Conservation (phyloP, 2,797 vertebrate species). For the Adrianichthys oophorus region DNA sequence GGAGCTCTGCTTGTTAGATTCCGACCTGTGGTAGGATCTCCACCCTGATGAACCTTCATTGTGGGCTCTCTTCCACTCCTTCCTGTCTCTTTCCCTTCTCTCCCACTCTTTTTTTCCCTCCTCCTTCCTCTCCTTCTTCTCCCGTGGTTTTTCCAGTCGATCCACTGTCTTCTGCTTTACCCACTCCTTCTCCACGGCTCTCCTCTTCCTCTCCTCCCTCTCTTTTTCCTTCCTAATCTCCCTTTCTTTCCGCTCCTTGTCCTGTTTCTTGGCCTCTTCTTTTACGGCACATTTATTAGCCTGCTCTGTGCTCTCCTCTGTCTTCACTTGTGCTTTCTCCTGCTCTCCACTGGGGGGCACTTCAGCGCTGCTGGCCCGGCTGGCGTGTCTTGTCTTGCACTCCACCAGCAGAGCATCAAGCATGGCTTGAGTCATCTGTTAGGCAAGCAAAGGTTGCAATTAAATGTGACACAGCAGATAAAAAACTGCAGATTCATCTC, state of each 20-base stretch:
- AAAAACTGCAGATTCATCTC: neutral
- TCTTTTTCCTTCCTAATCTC: constrained; percentile 7
- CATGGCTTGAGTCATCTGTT: constrained; percentile 58
- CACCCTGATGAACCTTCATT: constrained; percentile 9
- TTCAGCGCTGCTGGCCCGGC: neutral
- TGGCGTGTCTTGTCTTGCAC: constrained; percentile 27
- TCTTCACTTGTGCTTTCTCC: neutral
- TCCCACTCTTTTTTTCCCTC: constrained; percentile 33
- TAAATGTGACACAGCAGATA: neutral
- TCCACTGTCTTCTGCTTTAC: constrained; percentile 18
- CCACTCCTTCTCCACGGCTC: constrained; percentile 31
- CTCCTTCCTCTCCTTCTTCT: constrained; percentile 36
- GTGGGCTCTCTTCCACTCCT: constrained; percentile 43
- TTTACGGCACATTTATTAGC: neutral
- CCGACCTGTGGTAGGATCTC: constrained; percentile 17
- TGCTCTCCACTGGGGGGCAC: neutral
- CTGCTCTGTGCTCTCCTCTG: neutral
- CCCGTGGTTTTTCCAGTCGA: constrained; percentile 16
- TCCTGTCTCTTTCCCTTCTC: constrained; percentile 31
- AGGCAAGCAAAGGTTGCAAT: neutral
- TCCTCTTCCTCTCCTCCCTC: constrained; percentile 18
- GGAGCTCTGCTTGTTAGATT: constrained; percentile 25
- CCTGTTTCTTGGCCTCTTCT: constrained; percentile 15
- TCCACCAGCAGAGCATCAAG: constrained; percentile 49
- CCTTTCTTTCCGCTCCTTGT: constrained; percentile 2